Percentiles rank a stretch among this genome's conserved stretches.
Evolutionary conservation across 2,113 vertebrate species (phyloP).

Genomic region (Lontra canadensis): DNA sequence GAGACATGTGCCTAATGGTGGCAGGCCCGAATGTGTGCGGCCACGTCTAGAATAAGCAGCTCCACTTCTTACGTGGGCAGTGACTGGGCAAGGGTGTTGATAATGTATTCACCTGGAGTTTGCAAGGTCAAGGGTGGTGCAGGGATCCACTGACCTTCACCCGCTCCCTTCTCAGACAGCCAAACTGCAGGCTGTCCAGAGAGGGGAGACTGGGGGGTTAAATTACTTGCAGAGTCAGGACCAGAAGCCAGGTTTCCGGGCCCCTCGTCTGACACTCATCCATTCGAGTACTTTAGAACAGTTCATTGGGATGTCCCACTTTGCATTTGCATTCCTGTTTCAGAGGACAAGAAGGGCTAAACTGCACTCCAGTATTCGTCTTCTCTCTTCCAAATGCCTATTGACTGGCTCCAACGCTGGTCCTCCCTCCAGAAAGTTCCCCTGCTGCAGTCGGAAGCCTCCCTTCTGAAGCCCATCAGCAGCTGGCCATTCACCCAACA

Average conservation of each 20-base stretch:
- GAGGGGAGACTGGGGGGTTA: accelerated
- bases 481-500: not conserved
- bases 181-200: not conserved
- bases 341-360: not conserved
- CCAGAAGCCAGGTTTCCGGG: not conserved
- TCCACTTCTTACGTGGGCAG: not conserved
- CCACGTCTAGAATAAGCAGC: not conserved
- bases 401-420: not conserved
- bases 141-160: not conserved
- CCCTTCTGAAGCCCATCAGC: not conserved
- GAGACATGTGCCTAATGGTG: not conserved
- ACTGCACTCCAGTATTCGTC: not conserved
- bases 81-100: not conserved
- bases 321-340: not conserved
- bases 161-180: not conserved
- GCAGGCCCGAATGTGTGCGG: not conserved
- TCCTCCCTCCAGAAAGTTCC: not conserved
- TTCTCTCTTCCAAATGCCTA: not conserved
- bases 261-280: not conserved
- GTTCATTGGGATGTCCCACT: not conserved
- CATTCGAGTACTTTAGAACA: not conserved
- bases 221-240: not conserved
- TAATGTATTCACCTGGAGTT: not conserved
- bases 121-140: not conserved
- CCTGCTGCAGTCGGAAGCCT: not conserved